These are phyloP conservation scores for Piscicola geometra DNA, from an alignment of 2,888 invertebrate genomes.

Conservation along the genomic window DNA sequence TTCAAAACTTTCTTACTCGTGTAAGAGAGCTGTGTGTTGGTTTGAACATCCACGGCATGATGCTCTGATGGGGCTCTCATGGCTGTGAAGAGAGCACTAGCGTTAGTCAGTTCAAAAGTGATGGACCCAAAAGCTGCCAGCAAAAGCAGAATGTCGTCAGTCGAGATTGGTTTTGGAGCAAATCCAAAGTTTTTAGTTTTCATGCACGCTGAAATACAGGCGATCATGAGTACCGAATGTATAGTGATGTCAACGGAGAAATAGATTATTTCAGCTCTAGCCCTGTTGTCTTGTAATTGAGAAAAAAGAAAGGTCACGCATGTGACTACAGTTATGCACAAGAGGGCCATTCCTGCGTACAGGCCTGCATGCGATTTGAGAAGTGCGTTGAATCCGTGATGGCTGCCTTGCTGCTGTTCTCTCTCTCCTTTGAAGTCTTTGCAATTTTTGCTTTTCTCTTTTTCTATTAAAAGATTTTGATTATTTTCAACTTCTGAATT, in stretches of 20 bases:
- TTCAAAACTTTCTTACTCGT: not conserved
- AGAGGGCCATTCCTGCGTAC: slow-evolving; percentile 55
- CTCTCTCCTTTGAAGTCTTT: not conserved
- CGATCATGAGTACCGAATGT: slow-evolving; percentile 46
- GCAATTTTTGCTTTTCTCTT: not conserved
- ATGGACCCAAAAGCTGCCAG: slow-evolving; percentile 89
- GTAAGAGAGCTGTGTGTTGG: not conserved
- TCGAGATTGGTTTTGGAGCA: slow-evolving; percentile 36
- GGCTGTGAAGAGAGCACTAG: slow-evolving; percentile 45
- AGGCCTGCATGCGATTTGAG: slow-evolving; percentile 57
- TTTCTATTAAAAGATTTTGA: no score
- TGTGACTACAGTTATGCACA: slow-evolving; percentile 52
- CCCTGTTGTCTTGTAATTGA: slow-evolving; percentile 38
- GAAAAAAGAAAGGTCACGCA: slow-evolving; percentile 53
- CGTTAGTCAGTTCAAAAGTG: slow-evolving; percentile 58
- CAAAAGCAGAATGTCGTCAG: slow-evolving; percentile 72
- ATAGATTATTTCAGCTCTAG: slow-evolving; percentile 41
- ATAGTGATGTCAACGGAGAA: slow-evolving; percentile 49
- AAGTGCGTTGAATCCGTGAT: slow-evolving; percentile 18
- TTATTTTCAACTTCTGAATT: not conserved
- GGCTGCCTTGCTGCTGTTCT: not conserved
- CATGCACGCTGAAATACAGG: slow-evolving; percentile 47
- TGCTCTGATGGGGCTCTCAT: not conserved
- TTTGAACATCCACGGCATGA: not conserved
- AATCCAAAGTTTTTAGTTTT: slow-evolving; percentile 40